Evolutionary conservation across 2,113 vertebrate species (phyloP), one percentile per base, ranked within the genome.

Genomic region (Barbus barbus): DNA sequence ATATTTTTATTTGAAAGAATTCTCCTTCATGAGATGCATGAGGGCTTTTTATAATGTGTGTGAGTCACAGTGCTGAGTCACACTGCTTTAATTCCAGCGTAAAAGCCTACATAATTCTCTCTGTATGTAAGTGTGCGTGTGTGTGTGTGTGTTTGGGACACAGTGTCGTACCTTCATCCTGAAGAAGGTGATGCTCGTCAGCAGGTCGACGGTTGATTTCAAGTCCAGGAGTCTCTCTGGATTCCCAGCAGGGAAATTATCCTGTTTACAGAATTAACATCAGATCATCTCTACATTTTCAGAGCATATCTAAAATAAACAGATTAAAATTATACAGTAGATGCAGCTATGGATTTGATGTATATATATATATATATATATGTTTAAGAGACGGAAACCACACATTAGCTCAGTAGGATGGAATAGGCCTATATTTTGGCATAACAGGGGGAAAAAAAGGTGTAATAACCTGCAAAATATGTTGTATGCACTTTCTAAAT

Each of bases 121-220:
- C 38, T 44, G 2, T 44, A 44, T 44, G 41, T 44, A 12, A 9
- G 76, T 31, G 76, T 44, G 58, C 65, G 26, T 65, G 90, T 28
- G 73, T 72, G 65, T 38, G 77, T 77, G 61, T 48, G 48, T 71
- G 74, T 75, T 36, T 51, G 67, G 26, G 80, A 71, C 36, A 53
- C 14, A 56, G 36, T 82, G 58, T 80, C 60, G 33, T 95, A 98
- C 98, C 97, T 99, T 99, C 97, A 99, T 97, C 82, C 98, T 95
- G 89, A 99, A 99, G 93, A 99, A 99, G 0, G 98, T 96, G 90
- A 99, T 99, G 91, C 98, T 99, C 78, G 98, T 99, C 83, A 99
- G 93, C 58, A 99, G 92, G 85, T 99, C 98, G 56, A 99, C 97
- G 1, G 98, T 99, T 26, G 98, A 99, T 90, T 98, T 99, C 46